Conservation (phyloP, 2,888 invertebrate species). For the Vandiemenella viatica region DNA sequence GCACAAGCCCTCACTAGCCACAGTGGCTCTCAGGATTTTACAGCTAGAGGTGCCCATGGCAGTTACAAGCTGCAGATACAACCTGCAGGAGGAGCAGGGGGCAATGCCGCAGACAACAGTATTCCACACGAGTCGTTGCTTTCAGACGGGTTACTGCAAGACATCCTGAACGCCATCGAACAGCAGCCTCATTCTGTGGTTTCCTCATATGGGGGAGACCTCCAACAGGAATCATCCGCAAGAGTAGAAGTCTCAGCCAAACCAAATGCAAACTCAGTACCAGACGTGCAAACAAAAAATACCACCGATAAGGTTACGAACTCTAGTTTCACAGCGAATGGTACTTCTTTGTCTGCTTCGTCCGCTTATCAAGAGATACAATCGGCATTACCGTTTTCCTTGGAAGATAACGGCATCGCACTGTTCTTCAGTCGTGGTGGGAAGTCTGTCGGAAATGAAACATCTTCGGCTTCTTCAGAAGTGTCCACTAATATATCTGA, state of each 20-base stretch:
- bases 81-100: conserved; percentile 40
- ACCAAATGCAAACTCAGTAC: neutral
- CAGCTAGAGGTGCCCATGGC: conserved; percentile 35
- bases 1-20: neutral
- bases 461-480: neutral
- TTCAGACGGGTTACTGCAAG: conserved; percentile 62
- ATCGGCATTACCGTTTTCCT: conserved; percentile 27
- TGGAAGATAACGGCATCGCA: conserved; percentile 42
- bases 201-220: conserved; percentile 5
- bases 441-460: neutral
- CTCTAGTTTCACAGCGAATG: neutral
- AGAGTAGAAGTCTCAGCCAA: neutral
- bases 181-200: conserved; percentile 33
- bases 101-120: conserved; percentile 31
- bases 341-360: conserved; percentile 6
- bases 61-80: conserved; percentile 65
- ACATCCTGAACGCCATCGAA: conserved; percentile 68
- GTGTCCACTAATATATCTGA: neutral
- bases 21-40: conserved; percentile 28
- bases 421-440: conserved; percentile 32
- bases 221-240: conserved; percentile 8
- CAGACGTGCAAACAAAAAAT: neutral
- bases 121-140: conserved; percentile 59
- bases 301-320: neutral
- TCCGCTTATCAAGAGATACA: conserved; percentile 22